Conservation (phyloP, 2,888 invertebrate species). For the Tachina lurida region DNA sequence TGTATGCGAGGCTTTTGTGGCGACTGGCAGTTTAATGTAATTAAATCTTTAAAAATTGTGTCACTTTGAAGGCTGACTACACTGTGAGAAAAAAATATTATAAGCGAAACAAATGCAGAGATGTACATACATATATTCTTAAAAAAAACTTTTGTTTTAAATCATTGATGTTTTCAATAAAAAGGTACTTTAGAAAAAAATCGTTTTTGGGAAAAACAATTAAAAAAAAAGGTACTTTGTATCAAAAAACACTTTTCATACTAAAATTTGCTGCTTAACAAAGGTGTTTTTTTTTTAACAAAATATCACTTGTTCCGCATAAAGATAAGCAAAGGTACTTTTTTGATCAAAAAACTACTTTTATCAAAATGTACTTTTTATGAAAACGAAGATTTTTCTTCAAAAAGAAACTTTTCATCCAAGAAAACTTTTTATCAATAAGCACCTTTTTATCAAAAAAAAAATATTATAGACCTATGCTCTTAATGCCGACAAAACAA, state of each 20-base stretch:
- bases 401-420: no score
- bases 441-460: no score
- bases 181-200: no score
- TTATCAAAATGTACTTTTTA: no score
- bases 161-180: no score
- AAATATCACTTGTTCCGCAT: not conserved
- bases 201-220: no score
- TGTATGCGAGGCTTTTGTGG: not conserved
- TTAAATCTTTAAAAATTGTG: constrained; percentile 49
- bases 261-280: not conserved
- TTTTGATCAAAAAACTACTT: not conserved
- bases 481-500: no score
- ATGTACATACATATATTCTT: not conserved
- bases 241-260: not conserved
- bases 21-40: constrained; percentile 31
- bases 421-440: no score
- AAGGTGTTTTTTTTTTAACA: not conserved
- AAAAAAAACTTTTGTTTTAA: no score
- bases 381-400: no score
- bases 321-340: not conserved
- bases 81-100: not conserved
- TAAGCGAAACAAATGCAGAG: not conserved
- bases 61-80: constrained; percentile 19
- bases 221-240: no score
- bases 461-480: no score